phyloP scores from a whole-genome alignment of 1,140 invertebrate genomes.

The Tribolium madens region DNA sequence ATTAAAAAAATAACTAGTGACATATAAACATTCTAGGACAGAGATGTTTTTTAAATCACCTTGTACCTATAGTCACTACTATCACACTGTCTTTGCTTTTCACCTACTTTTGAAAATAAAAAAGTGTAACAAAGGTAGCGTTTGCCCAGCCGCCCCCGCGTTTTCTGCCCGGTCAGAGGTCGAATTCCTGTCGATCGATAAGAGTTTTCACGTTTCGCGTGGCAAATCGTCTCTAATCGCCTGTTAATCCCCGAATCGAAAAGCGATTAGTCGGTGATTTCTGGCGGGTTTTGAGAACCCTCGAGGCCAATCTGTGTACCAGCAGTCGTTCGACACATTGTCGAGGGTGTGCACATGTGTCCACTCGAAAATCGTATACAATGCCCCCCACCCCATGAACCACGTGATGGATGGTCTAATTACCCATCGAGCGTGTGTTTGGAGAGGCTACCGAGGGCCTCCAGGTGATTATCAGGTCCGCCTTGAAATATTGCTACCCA shows the following conservation, averaged over 20 bases:
- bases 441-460: conserved; percentile 28
- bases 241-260: background rate
- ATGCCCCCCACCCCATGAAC: background rate
- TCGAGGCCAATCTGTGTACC: conserved; percentile 26
- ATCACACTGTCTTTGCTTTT: too few relatives aligned
- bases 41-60: too few relatives aligned
- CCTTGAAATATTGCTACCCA: conserved; percentile 48
- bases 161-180: background rate
- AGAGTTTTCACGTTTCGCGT: background rate
- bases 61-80: too few relatives aligned
- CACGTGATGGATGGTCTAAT: conserved; percentile 24
- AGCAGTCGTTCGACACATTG: conserved; percentile 43
- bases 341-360: conserved; percentile 49
- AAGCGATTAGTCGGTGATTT: conserved; percentile 27
- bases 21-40: too few relatives aligned
- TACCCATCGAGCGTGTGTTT: conserved; percentile 28
- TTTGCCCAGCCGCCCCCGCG: too few relatives aligned
- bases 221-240: conserved; percentile 13
- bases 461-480: conserved; percentile 30
- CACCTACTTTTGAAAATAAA: too few relatives aligned
- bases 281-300: conserved; percentile 25
- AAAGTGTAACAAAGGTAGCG: too few relatives aligned
- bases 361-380: background rate
- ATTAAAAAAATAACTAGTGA: too few relatives aligned
- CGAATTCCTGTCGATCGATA: background rate